A percentile compares a stretch with the other conserved stretches of the same genome.
Conservation (phyloP, 2,113 vertebrate genomes). For the Bolborhynchus lineola region DNA sequence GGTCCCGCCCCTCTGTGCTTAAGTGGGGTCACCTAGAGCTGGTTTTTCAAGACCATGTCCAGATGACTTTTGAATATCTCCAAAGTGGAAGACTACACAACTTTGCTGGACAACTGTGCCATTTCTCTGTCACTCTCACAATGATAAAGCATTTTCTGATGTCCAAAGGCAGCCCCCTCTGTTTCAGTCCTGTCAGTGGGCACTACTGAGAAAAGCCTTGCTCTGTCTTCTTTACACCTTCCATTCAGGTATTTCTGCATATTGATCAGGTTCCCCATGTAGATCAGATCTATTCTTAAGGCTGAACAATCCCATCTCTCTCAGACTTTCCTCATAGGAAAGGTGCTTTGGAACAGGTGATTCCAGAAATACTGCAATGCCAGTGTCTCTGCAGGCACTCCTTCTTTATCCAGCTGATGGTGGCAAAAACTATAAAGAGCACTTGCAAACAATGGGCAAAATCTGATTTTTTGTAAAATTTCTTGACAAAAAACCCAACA, state of each 20-base stretch:
- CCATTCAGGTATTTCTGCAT: neutral
- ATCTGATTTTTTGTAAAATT: neutral
- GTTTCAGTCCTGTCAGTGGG: neutral
- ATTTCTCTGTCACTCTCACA: neutral
- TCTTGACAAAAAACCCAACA: neutral
- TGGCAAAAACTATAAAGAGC: neutral
- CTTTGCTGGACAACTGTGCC: neutral
- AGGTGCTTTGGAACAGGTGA: neutral
- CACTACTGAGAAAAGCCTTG: neutral
- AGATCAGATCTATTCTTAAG: neutral
- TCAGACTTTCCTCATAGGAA: neutral
- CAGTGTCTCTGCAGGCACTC: neutral
- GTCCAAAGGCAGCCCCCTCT: neutral
- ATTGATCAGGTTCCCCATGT: too few species aligned
- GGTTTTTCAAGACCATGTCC: neutral
- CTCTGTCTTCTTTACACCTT: fast-evolving
- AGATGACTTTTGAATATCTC: neutral
- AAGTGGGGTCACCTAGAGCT: neutral
- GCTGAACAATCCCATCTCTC: neutral
- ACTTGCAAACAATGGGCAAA: neutral
- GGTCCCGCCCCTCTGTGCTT: neutral
- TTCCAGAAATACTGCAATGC: neutral
- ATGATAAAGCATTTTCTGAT: neutral
- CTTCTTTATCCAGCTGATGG: neutral
- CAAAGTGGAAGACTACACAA: neutral